Base-by-base conservation (phyloP, 2,888 invertebrate species). In the Hypsopygia costalis region DNA sequence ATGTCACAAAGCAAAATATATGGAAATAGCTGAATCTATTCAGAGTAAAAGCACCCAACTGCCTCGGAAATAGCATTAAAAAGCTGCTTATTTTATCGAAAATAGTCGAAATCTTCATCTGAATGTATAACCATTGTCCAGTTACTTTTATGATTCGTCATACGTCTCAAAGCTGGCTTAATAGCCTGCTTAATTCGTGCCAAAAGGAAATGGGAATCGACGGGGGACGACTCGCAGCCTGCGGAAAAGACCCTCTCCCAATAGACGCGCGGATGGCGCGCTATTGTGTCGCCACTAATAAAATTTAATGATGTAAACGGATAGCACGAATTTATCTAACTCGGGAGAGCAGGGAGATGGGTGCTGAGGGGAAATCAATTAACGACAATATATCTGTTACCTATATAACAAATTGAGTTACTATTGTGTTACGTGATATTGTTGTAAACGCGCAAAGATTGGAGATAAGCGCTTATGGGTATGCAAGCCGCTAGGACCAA, bases 251-350 rank as follows among this genome's bases (percentile, higher is more conserved):
- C 78, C 74, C 83, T 82, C 72, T 71, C 68, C 58, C 61, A 40
- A 51, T 58, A 67, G 68, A 72, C 66, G 63, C 68, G 65, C 73
- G 69, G 63, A 77, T 72, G 61, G 72, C 65, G 55, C 54, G 52
- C 75, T 58, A 80, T 87, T 87, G 83, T 85, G 68, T 77, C 75
- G 73, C 73, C 73, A 75, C 81, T 85, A 86, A 86, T 88, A 87
- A 87, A 87, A 87, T 85, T 85, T 86, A 86, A 87, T 87, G 85
- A 82, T 85, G 85, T 87, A 87, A 88, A 86, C 83, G 85, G 85
- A 87, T 86, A 87, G 78, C 81, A 75, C 72, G 76, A 82, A 85
- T 85, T 81, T 80, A 83, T 85, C 77, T 81, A 73, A 80, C 72
- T 78, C 69, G 54, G 62, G 61, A 74, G 69, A 54, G 62, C 62